Evolutionary conservation across 2,888 invertebrate species (phyloP).

Genomic region (Petrophora chlorosata): DNA sequence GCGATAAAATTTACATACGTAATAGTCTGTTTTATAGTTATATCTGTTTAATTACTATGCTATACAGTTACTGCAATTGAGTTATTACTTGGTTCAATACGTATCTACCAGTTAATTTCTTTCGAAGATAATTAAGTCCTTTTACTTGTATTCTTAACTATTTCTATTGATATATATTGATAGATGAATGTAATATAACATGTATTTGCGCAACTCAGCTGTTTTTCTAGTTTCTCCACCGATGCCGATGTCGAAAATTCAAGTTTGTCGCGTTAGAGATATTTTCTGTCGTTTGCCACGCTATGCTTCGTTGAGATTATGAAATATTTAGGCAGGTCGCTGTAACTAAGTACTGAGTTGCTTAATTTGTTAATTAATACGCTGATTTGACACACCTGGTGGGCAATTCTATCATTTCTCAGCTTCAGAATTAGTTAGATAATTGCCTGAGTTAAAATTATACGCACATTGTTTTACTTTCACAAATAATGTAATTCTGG

Average conservation of each 20-base stretch:
- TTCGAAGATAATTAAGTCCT: neutral
- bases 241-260: conserved; percentile 10
- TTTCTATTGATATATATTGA: neutral
- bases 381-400: conserved; percentile 26
- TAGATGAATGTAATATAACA: neutral
- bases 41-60: conserved; percentile 9
- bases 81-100: conserved; percentile 2
- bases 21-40: too few species aligned
- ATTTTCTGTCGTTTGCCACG: conserved; percentile 32
- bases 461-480: too few species aligned
- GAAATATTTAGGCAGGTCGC: conserved; percentile 48
- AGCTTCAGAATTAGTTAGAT: too few species aligned
- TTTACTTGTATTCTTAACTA: neutral
- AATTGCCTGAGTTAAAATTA: too few species aligned
- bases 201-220: conserved; percentile 4
- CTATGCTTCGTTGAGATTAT: conserved; percentile 50
- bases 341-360: conserved; percentile 35
- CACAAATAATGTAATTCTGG: too few species aligned
- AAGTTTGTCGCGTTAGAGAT: conserved; percentile 13
- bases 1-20: conserved; percentile 16
- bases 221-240: conserved; percentile 17
- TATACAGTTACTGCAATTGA: conserved; percentile 1
- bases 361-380: conserved; percentile 42
- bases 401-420: conserved; percentile 5
- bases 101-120: neutral